A percentile compares a stretch with the other conserved stretches of the same genome.
Conservation (phyloP, 2,113 vertebrate genomes). For the Pandion haliaetus region DNA sequence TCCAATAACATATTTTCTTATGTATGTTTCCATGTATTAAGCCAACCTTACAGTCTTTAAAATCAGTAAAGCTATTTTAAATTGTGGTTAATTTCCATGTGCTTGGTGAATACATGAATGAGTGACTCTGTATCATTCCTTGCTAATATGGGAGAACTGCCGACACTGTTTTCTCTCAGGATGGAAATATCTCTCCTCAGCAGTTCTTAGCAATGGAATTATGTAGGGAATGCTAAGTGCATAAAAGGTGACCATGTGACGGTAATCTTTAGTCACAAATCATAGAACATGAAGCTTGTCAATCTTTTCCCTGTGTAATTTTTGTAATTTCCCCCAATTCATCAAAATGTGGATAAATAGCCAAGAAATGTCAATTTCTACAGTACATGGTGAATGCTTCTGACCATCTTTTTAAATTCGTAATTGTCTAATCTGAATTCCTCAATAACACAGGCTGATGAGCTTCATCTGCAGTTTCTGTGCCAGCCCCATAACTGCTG, state of each 20-base stretch:
- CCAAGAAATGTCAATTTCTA: not conserved
- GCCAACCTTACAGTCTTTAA: not conserved
- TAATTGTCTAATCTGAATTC: not conserved
- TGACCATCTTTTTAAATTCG: not conserved
- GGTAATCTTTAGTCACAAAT: not conserved
- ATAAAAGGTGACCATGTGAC: not conserved
- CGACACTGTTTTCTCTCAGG: not conserved
- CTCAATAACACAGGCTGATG: not conserved
- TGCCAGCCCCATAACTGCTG: not conserved
- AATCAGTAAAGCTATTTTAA: not conserved
- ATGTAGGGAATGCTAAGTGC: not conserved
- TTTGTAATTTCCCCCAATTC: not conserved
- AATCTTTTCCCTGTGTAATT: not conserved
- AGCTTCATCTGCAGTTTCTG: not conserved
- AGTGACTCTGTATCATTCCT: constrained; percentile 6
- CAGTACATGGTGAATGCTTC: not conserved
- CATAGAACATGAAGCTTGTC: not conserved
- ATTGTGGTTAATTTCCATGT: not conserved
- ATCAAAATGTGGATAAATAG: not conserved
- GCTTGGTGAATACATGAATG: not conserved
- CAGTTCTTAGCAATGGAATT: not conserved
- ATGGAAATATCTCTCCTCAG: not conserved
- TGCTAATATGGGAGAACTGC: not conserved
- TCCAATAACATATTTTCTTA: not conserved
- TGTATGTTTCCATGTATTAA: not conserved